phyloP scores from a whole-genome alignment of 2,888 invertebrate species.

The Serrognathus titanus region DNA sequence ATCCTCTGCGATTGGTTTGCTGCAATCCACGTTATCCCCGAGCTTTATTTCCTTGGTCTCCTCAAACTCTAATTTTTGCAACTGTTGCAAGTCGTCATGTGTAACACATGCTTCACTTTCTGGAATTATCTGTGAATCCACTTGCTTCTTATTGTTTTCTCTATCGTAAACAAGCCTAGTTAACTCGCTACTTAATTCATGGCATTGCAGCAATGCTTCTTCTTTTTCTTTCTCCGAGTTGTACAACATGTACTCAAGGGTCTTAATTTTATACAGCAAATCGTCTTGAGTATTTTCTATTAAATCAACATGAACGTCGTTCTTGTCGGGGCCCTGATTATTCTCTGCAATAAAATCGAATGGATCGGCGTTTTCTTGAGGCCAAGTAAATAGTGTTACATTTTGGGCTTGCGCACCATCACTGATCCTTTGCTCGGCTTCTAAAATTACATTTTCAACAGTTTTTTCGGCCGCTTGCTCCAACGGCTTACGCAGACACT shows the following conservation, averaged over 20 bases:
- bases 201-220: conserved; percentile 41
- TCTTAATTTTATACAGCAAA: conserved; percentile 42
- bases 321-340: not conserved
- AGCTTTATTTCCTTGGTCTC: not conserved
- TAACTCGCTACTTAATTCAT: conserved; percentile 43
- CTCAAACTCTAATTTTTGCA: conserved; percentile 25
- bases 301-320: not conserved
- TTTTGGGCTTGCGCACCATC: not conserved
- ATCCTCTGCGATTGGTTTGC: too few relatives aligned
- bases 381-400: not conserved
- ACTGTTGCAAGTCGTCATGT: not conserved
- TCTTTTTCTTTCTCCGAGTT: conserved; percentile 46
- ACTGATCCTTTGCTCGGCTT: not conserved
- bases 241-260: conserved; percentile 46
- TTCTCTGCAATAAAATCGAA: not conserved
- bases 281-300: conserved; percentile 34
- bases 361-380: not conserved
- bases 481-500: too few relatives aligned
- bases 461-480: not conserved
- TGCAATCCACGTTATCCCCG: not conserved
- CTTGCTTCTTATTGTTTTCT: conserved; percentile 16
- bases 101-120: not conserved
- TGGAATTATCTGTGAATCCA: not conserved
- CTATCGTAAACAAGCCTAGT: conserved; percentile 38
- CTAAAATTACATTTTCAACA: not conserved